These are phyloP conservation scores for Ichneumoninae sp. DNA, from an alignment of 2,888 invertebrate species.

Conservation along the genomic window DNA sequence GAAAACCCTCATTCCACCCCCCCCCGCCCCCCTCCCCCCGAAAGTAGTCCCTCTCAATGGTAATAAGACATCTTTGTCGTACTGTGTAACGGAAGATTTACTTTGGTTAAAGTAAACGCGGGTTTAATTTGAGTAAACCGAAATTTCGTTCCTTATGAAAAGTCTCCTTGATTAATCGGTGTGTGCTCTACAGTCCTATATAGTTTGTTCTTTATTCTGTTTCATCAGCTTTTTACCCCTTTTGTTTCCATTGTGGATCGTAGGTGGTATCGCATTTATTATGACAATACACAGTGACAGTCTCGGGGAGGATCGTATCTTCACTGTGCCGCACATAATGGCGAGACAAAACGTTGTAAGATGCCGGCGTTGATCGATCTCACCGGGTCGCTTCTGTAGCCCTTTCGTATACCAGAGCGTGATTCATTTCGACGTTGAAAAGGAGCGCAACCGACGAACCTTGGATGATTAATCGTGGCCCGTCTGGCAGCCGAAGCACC, in stretches of 20 bases:
- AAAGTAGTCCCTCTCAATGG: conserved; percentile 61
- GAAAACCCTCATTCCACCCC: conserved; percentile 3
- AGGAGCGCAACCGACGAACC: conserved; percentile 25
- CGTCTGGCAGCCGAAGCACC: conserved; percentile 12
- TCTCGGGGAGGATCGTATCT: conserved; percentile 2
- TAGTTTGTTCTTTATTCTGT: neutral
- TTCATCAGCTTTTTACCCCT: neutral
- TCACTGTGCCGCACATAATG: neutral
- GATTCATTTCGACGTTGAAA: conserved; percentile 42
- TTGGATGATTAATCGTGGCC: conserved; percentile 46
- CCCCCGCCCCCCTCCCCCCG: neutral
- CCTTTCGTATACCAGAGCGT: conserved; percentile 20
- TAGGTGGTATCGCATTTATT: conserved; percentile 16
- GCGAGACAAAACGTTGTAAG: conserved; percentile 38
- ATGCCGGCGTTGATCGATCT: conserved; percentile 55
- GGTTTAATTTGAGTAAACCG: conserved; percentile 65
- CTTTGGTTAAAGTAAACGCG: conserved; percentile 56
- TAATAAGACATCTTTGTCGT: conserved; percentile 65
- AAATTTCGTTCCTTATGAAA: conserved; percentile 52
- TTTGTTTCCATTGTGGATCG: neutral
- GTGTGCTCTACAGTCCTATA: conserved; percentile 10
- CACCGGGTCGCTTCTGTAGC: conserved; percentile 13
- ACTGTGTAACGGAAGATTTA: conserved; percentile 57
- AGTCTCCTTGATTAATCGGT: conserved; percentile 50
- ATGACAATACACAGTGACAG: conserved; percentile 11